These are phyloP conservation scores for Ispidina picta DNA, from an alignment of 2,797 vertebrate genomes.

Conservation along the genomic window DNA sequence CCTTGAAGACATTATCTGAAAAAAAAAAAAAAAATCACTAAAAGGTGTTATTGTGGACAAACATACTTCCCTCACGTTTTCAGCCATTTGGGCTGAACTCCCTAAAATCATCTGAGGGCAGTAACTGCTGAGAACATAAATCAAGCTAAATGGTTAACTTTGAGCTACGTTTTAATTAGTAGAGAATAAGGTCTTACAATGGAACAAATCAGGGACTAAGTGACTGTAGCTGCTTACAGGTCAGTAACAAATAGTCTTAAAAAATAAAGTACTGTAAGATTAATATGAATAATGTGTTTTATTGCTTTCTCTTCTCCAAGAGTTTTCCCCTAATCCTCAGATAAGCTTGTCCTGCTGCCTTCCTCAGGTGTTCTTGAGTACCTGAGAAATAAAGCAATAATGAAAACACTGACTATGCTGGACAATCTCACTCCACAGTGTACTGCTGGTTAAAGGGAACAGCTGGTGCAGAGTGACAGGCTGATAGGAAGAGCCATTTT, in stretches of 20 bases:
- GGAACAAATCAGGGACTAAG: slow-evolving; percentile 1
- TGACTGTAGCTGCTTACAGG: neutral
- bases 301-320: neutral
- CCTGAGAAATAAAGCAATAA: neutral
- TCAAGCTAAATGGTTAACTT: slow-evolving; percentile 1
- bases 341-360: neutral
- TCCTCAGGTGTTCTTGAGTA: neutral
- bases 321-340: neutral
- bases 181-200: slow-evolving; percentile 8
- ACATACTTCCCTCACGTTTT: neutral
- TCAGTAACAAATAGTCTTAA: slow-evolving; percentile 5
- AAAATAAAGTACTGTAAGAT: neutral
- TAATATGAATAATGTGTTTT: neutral
- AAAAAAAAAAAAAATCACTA: neutral
- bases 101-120: neutral
- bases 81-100: neutral
- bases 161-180: slow-evolving; percentile 22
- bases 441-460: neutral
- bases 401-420: neutral
- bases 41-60: neutral
- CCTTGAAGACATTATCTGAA: neutral
- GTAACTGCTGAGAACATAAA: neutral
- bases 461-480: neutral
- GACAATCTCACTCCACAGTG: neutral
- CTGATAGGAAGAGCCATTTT: slow-evolving; percentile 25